Base-by-base conservation (phyloP, 2,888 invertebrate genomes). In the Phasia obesa region DNA sequence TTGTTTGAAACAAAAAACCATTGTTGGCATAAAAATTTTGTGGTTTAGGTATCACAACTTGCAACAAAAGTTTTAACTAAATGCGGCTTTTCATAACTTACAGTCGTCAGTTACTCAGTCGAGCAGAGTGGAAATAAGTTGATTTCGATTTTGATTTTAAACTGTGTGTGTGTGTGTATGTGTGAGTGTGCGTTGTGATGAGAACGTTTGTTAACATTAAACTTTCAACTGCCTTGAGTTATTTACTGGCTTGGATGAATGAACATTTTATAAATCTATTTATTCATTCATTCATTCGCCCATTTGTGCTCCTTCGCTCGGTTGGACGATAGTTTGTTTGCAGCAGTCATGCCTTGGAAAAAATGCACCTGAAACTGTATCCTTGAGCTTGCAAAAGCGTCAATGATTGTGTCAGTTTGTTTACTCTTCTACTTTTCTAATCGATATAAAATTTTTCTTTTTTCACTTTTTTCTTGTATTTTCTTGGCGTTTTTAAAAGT, bases 281-380 rank as follows among this genome's bases (percentile, higher is more conserved):
- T 62, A 70, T 70, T 62, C 25, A 69, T 60, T 64, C n/a, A 25
- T 55, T 35, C 57, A 49, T 67, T 27, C 59, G 9, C 47, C 38
- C 25, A 59, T 49, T 49, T 44, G 44, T 15, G 57, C 38, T 17
- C n/a, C 60, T n/a, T 23, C 9, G 60, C 57, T 60, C 17, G 17
- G 59, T 51, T 13, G 53, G 42, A n/a, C 19, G 15, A n/a, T 17
- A 11, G 17, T 51, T 65, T 65, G 51, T 21, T 38, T 25, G 42
- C 53, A 38, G 15, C 42, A 65, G 65, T 57, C 35, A 38, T 57
- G 25, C 57, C 25, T 65, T 47, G 13, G 69, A 73, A 73, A 79
- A 5, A n/a, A 73, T 79, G 67, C 73, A 80, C 73, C 79, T 80
- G 79, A 60, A 74, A 80, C 53, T 67, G 73, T 80, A 80, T 67